These are phyloP conservation scores for Ifrita kowaldi DNA, from an alignment of 2,113 vertebrate genomes.

Conservation along the genomic window DNA sequence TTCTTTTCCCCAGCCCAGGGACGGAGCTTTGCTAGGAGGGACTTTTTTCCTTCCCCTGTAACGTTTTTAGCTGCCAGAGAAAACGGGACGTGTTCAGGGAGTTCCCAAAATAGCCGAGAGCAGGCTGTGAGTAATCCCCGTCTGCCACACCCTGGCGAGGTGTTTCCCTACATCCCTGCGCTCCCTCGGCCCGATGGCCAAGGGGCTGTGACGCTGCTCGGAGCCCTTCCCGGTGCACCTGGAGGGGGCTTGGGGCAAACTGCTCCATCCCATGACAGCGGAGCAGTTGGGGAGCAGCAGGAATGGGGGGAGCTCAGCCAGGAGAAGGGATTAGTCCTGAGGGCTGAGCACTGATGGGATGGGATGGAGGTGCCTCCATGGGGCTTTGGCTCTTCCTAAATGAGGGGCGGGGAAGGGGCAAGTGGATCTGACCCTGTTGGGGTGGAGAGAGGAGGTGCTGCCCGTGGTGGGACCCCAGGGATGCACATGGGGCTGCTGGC, in stretches of 20 bases:
- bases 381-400: neutral
- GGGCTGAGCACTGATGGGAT: neutral
- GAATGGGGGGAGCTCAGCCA: neutral
- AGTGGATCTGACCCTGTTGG: fast-evolving
- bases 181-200: fast-evolving
- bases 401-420: neutral
- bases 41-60: neutral
- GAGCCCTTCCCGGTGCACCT: neutral
- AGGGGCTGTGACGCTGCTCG: neutral
- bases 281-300: neutral
- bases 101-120: constrained; percentile 10
- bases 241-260: neutral
- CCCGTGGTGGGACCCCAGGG: fast-evolving
- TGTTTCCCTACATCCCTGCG: neutral
- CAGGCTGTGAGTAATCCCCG: neutral
- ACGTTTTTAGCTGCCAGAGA: neutral
- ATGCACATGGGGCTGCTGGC: neutral
- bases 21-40: neutral
- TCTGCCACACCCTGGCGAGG: neutral
- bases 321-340: neutral
- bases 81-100: neutral
- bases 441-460: neutral
- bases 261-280: fast-evolving
- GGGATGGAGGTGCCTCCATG: neutral
- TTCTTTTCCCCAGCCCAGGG: neutral